Base-by-base conservation (phyloP, 2,888 invertebrate species). In the Platycheirus rosarum region DNA sequence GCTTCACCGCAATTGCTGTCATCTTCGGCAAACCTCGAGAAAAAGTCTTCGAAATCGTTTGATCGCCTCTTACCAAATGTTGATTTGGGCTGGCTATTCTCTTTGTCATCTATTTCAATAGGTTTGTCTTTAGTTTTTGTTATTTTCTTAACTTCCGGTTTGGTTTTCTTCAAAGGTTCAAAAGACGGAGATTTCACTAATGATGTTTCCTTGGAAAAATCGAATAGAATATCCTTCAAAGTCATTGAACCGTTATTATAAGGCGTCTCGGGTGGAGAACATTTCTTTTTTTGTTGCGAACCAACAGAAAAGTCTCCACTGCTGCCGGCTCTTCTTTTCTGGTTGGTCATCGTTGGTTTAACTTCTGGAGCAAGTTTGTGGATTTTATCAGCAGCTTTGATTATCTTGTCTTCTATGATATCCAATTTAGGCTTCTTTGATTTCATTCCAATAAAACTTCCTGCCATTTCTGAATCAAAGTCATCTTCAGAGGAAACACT, bases 141-240 rank as follows among this genome's bases (percentile, higher is more conserved):
- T 18, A 14, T 23, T 48, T 51, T 26, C 5, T 11, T 51, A 0
- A 11, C 4, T 14, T 11, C 13, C 3, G 46, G 1, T 4, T 14
- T 29, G 5, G 2, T 4, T 1, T 60, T 46, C 2, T 46, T 40
- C 9, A 16, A n/a, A 3, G 14, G 2, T 40, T 40, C 55, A 13
- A 7, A 44, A n/a, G 6, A 2, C 9, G 53, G 26, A 35, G 55
- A 13, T 3, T 18, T 6, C 0, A 8, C 23, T 7, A 14, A 14
- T 32, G 48, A 1, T 2, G 48, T 42, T 0, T 82, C 66, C 9
- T 66, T 62, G 0, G 82, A 82, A 0, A 73, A 37, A 7, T 73
- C 63, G 1, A 66, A 11, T 13, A 82, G 77, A 49, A 77, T 73
- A 7, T 82, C 71, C 71, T 68, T 57, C 35, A 77, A 82, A 18